Evolutionary conservation across 2,888 invertebrate species (phyloP), one percentile per base, ranked within the genome.

Genomic region (Monochamus alternatus): DNA sequence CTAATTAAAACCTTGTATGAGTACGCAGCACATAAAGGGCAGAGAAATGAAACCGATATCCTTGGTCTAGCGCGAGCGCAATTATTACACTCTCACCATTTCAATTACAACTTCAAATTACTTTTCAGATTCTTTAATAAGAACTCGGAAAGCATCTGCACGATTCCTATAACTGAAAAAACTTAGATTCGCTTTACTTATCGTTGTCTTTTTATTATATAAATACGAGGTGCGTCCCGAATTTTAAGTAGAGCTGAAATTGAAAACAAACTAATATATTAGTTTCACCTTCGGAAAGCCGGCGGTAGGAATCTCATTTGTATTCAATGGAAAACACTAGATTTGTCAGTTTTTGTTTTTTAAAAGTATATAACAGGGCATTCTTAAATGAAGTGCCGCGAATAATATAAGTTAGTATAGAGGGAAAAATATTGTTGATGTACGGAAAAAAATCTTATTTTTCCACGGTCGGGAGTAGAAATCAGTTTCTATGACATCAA

Each of bases 61-160:
- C 86, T 79, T 75, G 69, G 74, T 74, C 64, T 79, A 83, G 82
- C 83, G 81, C 81, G 82, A 80, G 85, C 85, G 85, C 88, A 88
- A 88, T 89, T 88, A 89, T 88, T 88, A 88, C 87, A 88, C 88
- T 87, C 87, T 87, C 88, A 86, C 88, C 87, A 87, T 89, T 89
- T 89, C 88, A 89, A 89, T 89, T 89, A 89, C 89, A 88, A 89
- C 88, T 89, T 89, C 87, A 86, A 88, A 89, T 89, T 89, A 89
- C 89, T 89, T 89, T 89, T 87, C 87, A 86, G 87, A 87, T 87
- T 88, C 87, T 88, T 89, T 89, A 88, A 89, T 89, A 88, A 87
- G 87, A 88, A 87, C 80, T 77, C 74, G 74, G 64, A 75, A 78
- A 78, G 77, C 77, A 80, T 82, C 83, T 81, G 81, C 81, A 81